Conservation (phyloP, 2,797 vertebrate species). For the Rhabdophis nuchalis region DNA sequence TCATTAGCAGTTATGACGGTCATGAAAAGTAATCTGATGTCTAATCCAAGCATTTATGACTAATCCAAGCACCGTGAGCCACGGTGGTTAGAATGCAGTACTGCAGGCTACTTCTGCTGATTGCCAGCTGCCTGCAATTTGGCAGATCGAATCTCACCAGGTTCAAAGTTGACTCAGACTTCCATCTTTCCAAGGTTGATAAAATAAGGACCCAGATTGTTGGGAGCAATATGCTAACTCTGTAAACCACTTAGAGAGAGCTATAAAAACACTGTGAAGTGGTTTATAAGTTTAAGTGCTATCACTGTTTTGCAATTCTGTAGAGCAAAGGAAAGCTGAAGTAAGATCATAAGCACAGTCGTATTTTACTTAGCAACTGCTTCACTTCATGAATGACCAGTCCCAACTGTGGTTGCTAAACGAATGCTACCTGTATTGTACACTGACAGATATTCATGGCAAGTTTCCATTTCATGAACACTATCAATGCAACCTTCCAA, state of each 20-base stretch:
- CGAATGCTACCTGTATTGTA: neutral
- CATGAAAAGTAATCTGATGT: neutral
- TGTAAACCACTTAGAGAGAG: no score
- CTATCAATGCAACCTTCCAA: neutral
- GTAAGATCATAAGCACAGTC: neutral
- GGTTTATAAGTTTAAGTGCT: no score
- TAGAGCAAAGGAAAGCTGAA: neutral
- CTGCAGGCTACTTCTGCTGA: no score
- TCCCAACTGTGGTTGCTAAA: neutral
- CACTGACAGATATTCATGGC: neutral
- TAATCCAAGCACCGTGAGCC: no score
- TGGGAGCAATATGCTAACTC: no score
- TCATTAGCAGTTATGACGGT: neutral
- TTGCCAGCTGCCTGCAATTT: no score
- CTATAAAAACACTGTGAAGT: no score
- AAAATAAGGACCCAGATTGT: no score
- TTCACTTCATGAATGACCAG: neutral
- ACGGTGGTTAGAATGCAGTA: no score
- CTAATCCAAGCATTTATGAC: neutral
- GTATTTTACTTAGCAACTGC: neutral
- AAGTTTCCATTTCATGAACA: neutral
- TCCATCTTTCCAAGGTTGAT: no score
- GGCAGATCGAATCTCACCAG: no score
- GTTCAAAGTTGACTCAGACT: no score
- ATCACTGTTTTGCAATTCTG: neutral